A percentile compares a stretch with the other conserved stretches of the same genome.
These are phyloP conservation scores for Ferrisia virgata DNA, from an alignment of 2,888 invertebrate genomes.

Conservation along the genomic window DNA sequence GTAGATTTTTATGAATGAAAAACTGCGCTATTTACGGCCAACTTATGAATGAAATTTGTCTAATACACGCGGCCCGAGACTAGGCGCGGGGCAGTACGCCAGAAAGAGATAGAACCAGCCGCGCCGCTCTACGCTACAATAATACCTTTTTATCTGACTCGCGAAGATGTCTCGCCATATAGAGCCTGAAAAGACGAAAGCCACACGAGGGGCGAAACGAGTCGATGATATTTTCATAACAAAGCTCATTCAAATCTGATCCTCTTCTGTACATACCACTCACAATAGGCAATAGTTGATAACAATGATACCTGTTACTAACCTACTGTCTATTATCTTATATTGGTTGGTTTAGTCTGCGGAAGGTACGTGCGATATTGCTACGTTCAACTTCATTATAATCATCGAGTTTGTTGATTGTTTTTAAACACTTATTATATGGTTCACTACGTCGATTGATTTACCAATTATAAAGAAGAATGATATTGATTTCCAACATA, in stretches of 20 bases:
- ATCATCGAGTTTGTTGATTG: no score
- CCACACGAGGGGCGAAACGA: constrained; percentile 26
- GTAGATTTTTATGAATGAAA: constrained; percentile 45
- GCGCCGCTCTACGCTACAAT: constrained; percentile 18
- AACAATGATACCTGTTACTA: constrained; percentile 44
- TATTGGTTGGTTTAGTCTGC: not conserved
- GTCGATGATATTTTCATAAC: constrained; percentile 45
- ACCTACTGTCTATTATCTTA: constrained; percentile 35
- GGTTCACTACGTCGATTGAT: no score
- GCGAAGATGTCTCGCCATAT: constrained; percentile 34
- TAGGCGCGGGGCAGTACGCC: not conserved
- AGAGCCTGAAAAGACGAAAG: constrained; percentile 29
- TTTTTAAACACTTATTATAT: no score
- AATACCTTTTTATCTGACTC: constrained; percentile 45
- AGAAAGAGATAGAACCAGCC: not conserved
- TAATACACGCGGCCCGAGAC: constrained; percentile 22
- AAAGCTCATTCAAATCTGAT: constrained; percentile 46
- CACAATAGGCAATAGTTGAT: constrained; percentile 31
- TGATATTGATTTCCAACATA: no score
- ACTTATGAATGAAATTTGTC: constrained; percentile 45
- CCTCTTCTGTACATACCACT: not conserved
- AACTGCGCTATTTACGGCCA: constrained; percentile 38
- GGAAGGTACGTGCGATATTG: not conserved
- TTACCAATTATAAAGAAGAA: no score
- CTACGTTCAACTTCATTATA: no score